Evolutionary conservation across 2,888 invertebrate species (phyloP), one percentile per base, ranked within the genome.

Genomic region (Ophion obscuratus): DNA sequence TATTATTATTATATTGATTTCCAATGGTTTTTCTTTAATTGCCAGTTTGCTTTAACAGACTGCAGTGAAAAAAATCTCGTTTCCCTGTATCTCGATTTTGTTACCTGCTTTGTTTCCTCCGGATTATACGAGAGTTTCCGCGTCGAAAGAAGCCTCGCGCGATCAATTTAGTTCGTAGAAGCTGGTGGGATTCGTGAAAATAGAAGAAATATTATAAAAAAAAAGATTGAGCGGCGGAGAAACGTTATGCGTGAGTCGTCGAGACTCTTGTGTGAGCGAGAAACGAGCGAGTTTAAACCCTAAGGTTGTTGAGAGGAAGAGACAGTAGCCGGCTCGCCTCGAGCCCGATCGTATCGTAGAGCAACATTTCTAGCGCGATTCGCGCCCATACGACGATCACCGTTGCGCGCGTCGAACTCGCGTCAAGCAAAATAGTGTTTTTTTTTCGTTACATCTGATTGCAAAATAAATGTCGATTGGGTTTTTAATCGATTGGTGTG

Each of bases 271-370:
- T 87, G 86, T 62, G 87, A 66, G 88, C 86, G 89, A 74, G 86
- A 87, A 83, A 44, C 73, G 87, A 89, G 88, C 90, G 89, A 89
- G 90, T 89, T 91, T 88, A 89, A 88, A 87, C 83, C 53, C 77
- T 80, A 64, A 62, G 76, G 68, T 44, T 79, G 78, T 59, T 74
- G 77, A 62, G 88, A 85, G 87, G 53, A 53, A 84, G 89, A 78
- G 90, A 91, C 92, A 92, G 92, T 92, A 90, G 92, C 84, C 89
- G 90, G 85, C 79, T 88, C 83, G 90, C 90, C 89, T 91, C 88
- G 90, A 89, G 87, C 85, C 88, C 89, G 90, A 67, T 89, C 89
- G 87, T 89, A 89, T 92, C 92, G 90, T 68, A 68, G 68, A 87
- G 87, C 20, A 61, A 74, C 71, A 61, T 70, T 82, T 71, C 31